These are phyloP conservation scores for Drosophila navojoa DNA, from an alignment of 1,140 invertebrate species.

Conservation along the genomic window DNA sequence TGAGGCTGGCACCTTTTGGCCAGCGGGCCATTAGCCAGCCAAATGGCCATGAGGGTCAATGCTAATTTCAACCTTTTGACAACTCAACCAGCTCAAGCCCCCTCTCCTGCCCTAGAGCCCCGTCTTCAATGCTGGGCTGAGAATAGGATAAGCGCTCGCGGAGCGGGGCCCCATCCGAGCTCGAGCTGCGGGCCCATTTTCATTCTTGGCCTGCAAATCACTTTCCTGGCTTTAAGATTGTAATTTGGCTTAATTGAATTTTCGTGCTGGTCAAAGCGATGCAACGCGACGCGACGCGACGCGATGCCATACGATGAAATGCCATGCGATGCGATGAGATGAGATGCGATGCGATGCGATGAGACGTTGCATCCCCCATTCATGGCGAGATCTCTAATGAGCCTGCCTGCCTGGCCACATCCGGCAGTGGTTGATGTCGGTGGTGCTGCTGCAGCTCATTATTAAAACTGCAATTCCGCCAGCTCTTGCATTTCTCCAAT, in stretches of 20 bases:
- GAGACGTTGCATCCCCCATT: slow-evolving; percentile 36
- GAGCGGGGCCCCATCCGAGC: neutral
- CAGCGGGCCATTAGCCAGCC: slow-evolving; percentile 38
- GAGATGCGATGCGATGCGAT: neutral
- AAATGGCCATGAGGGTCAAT: slow-evolving; percentile 63
- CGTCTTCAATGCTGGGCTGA: slow-evolving; percentile 11
- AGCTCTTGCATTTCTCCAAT: slow-evolving; percentile 38
- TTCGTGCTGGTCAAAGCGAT: slow-evolving; percentile 71
- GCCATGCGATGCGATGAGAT: neutral
- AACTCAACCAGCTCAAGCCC: slow-evolving; percentile 55
- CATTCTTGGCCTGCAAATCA: slow-evolving; percentile 55
- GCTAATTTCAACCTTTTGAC: slow-evolving; percentile 80
- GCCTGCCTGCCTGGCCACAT: slow-evolving; percentile 56
- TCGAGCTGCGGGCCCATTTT: slow-evolving; percentile 28
- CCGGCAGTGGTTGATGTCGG: slow-evolving; percentile 24
- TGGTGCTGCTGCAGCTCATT: slow-evolving; percentile 11
- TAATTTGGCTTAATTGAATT: slow-evolving; percentile 80
- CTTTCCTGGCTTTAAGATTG: slow-evolving; percentile 73
- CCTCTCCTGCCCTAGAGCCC: neutral
- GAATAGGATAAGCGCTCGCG: slow-evolving; percentile 49
- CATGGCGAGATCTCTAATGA: slow-evolving; percentile 39
- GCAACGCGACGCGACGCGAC: neutral
- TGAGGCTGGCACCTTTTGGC: slow-evolving; percentile 43
- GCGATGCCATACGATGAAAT: neutral
- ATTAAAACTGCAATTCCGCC: slow-evolving; percentile 32